phyloP scores from a whole-genome alignment of 1,140 invertebrate genomes.

The Drosophila virilis region DNA sequence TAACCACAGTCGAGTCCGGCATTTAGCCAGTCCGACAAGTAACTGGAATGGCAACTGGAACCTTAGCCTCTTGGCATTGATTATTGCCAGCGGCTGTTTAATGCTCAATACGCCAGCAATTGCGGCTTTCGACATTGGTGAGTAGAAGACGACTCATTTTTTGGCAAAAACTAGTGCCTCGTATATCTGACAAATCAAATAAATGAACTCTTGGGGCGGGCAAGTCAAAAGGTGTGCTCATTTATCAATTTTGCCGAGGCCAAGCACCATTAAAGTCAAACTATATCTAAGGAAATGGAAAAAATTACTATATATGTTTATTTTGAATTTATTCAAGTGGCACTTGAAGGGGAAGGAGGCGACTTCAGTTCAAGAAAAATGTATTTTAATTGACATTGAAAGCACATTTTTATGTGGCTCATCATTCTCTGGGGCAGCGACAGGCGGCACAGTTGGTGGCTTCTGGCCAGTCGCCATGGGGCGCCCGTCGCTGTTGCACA shows the following conservation, averaged over 20 bases:
- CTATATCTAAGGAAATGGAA: neutral
- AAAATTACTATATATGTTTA: conserved; percentile 22
- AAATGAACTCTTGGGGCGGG: conserved; percentile 27
- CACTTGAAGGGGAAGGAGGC: conserved; percentile 8
- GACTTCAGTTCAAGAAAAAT: conserved; percentile 28
- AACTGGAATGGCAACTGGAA: conserved; percentile 55
- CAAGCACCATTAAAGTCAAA: conserved; percentile 23
- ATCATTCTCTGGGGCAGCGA: conserved; percentile 57
- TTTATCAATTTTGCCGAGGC: conserved; percentile 47
- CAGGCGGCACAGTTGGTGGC: conserved; percentile 58
- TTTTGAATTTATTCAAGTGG: conserved; percentile 44
- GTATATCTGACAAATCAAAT: conserved; percentile 34
- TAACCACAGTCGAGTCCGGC: conserved; percentile 23
- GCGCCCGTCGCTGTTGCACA: neutral
- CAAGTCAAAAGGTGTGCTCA: conserved; percentile 43
- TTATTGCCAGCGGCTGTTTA: conserved; percentile 66
- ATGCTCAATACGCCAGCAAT: conserved; percentile 66
- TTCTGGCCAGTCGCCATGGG: conserved; percentile 17
- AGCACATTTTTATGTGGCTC: conserved; percentile 64
- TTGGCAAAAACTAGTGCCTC: conserved; percentile 1
- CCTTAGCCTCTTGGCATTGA: conserved; percentile 61
- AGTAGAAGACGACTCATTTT: conserved; percentile 40
- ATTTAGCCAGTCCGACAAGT: conserved; percentile 38
- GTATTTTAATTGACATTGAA: conserved; percentile 79
- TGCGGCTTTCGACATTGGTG: conserved; percentile 78